phyloP scores from a whole-genome alignment of 2,113 vertebrate genomes.

The Machaerirhynchus nigripectus region DNA sequence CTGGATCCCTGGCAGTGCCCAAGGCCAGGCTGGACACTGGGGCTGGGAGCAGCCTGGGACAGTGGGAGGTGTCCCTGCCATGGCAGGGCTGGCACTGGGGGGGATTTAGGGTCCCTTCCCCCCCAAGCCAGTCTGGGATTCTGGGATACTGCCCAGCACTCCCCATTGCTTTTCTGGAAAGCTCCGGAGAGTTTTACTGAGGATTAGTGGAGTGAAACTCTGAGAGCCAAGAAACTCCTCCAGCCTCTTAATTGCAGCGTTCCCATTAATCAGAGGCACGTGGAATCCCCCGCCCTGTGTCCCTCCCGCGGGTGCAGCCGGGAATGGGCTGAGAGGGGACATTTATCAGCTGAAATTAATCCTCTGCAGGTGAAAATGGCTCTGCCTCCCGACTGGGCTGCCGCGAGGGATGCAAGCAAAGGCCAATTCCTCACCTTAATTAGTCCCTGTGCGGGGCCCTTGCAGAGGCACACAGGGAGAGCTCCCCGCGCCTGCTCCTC shows the following conservation, averaged over 20 bases:
- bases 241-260: neutral
- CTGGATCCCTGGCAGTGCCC: neutral
- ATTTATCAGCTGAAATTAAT: conserved; percentile 19
- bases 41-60: neutral
- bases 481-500: neutral
- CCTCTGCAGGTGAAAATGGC: neutral
- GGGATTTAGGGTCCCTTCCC: fast-evolving
- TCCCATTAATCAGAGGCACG: neutral
- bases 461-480: fast-evolving
- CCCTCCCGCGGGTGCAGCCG: neutral
- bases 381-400: conserved; percentile 35
- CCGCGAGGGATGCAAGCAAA: neutral
- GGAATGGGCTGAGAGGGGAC: fast-evolving
- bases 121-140: neutral
- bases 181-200: neutral
- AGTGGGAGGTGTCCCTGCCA: neutral
- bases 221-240: neutral
- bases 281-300: fast-evolving
- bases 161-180: neutral
- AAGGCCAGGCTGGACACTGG: neutral
- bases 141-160: neutral
- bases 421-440: conserved; percentile 10
- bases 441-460: neutral
- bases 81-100: fast-evolving
- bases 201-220: neutral